Evolutionary conservation across 2,113 vertebrate genomes (phyloP), one percentile per base, ranked within the genome.

Genomic region (Hirundichthys speculiger): DNA sequence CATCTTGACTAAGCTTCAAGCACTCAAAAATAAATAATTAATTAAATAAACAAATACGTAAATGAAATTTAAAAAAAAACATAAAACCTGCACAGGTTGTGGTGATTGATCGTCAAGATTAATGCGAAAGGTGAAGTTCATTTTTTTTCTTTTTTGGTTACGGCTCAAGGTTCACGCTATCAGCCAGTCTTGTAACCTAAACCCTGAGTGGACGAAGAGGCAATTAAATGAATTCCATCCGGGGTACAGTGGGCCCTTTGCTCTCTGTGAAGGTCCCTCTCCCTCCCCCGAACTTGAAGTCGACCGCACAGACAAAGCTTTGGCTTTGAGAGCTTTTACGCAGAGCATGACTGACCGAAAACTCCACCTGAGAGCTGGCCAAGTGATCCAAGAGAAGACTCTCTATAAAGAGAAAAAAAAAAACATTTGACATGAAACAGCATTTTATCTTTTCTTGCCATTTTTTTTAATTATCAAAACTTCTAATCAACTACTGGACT

Each of bases 201-300:
- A 72, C 48, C 84, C 69, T 68, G 69, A 52, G 58, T 82, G 69
- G 83, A 88, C 49, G 78, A 69, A 77, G 65, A 69, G 64, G 76
- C 73, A 86, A 88, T 86, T 83, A 82, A 71, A 76, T 38, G 68
- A 88, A 84, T 73, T 88, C 64, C 84, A 90, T 89, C 89, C 87
- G 83, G 89, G 87, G 83, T 79, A 88, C 54, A 51, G 66, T 19
- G 61, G 75, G 76, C 52, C 79, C 79, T 87, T 69, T 79, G 75
- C 80, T 87, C 68, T 74, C 49, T 69, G 73, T 30, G 49, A 77
- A 80, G 49, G 25, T 63, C 66, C 69, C 73, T 82, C 65, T 84
- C 83, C 90, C 88, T 90, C 87, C 87, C 88, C 87, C 89, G 92
- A 92, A 91, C 90, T 92, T 93, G 92, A 93, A 93, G 83, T 92